Conservation (phyloP, 2,888 invertebrate species). For the Stenodema calcarata region DNA sequence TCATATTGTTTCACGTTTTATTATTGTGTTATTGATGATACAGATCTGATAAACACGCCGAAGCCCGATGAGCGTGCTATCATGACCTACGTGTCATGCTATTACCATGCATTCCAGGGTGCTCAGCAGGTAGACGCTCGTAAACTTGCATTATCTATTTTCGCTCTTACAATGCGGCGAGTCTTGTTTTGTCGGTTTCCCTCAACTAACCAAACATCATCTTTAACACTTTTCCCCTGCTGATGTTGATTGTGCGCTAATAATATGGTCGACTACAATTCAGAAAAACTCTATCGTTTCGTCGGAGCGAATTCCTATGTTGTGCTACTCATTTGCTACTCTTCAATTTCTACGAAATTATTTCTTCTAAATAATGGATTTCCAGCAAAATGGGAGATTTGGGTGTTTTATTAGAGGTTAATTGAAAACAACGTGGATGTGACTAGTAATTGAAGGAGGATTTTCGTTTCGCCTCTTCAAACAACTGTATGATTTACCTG, state of each 20-base stretch:
- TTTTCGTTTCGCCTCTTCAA: no score
- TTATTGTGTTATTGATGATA: constrained; percentile 57
- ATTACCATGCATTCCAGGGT: constrained; percentile 99
- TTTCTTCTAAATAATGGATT: no score
- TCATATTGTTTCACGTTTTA: neutral
- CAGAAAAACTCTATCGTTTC: neutral
- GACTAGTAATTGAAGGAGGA: no score
- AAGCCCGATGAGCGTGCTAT: constrained; percentile 99
- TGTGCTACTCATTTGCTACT: no score
- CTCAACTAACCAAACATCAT: neutral
- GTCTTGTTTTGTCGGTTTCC: neutral
- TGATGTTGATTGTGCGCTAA: neutral
- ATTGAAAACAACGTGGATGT: no score
- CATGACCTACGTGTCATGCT: constrained; percentile 99
- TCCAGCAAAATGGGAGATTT: no score
- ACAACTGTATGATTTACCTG: no score
- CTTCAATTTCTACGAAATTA: no score
- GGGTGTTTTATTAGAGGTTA: no score
- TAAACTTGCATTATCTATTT: neutral
- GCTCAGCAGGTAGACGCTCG: constrained; percentile 85
- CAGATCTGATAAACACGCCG: constrained; percentile 99
- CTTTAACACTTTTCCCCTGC: neutral
- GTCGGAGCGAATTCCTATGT: no score
- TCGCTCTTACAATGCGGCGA: neutral
- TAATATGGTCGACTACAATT: neutral